Percentiles rank a stretch among this genome's conserved stretches.
phyloP scores from a whole-genome alignment of 2,113 vertebrate species.

The Todiramphus chloris region DNA sequence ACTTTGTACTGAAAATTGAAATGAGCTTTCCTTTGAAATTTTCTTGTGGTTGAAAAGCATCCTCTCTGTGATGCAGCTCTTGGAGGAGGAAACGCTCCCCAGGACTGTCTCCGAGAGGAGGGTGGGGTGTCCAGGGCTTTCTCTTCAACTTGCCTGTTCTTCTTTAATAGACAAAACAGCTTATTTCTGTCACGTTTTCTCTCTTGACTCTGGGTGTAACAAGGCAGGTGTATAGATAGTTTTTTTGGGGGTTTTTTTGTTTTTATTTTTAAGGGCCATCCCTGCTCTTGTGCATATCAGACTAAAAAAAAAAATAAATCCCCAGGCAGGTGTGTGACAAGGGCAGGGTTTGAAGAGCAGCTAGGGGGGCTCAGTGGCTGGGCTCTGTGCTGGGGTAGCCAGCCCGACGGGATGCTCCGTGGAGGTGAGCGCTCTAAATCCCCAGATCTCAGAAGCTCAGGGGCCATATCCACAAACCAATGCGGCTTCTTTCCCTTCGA shows the following conservation, averaged over 20 bases:
- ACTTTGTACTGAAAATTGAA: background rate
- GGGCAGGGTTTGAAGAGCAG: background rate
- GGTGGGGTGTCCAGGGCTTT: background rate
- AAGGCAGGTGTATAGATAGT: background rate
- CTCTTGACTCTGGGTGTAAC: background rate
- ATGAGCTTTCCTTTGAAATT: background rate
- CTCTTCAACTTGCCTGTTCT: background rate
- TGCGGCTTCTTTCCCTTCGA: constrained; percentile 16
- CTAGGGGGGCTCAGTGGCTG: background rate
- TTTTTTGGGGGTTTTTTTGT: too few species aligned
- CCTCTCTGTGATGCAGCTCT: background rate
- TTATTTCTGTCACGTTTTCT: background rate
- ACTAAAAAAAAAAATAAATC: too few species aligned
- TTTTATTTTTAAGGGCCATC: background rate
- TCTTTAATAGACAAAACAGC: background rate
- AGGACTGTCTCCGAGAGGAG: background rate
- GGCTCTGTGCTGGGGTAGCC: background rate
- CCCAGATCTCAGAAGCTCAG: constrained; percentile 3
- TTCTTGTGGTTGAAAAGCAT: background rate
- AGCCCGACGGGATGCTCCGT: background rate
- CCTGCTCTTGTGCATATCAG: rapidly evolving
- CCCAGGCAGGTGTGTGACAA: too few species aligned
- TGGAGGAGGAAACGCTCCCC: background rate
- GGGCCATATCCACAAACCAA: constrained; percentile 16
- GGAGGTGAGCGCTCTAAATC: background rate